Evolutionary conservation across 2,797 vertebrate genomes (phyloP), one percentile per base, ranked within the genome.

Genomic region (Hapalemur alaotrensis): DNA sequence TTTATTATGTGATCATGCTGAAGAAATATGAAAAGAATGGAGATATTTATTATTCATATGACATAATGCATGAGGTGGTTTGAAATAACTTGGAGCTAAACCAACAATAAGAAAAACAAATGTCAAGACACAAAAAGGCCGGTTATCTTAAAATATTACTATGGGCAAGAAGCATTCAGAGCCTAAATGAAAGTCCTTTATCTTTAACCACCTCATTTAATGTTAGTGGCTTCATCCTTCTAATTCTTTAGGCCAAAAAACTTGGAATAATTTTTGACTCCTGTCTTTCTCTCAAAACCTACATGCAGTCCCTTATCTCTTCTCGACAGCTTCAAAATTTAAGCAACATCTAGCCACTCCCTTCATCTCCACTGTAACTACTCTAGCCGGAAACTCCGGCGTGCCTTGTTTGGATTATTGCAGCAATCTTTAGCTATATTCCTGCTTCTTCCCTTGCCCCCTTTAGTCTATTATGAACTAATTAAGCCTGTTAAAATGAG

Each of bases 11-110:
- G 57, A 84, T 73, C 48, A 72, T 46, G 65, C 7, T n/a, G 8
- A 89, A 91, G 57, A 94, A 95, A 87, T 90, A 13, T 79, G n/a
- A 61, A 67, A 83, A 84, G n/a, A 84, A 59, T 35, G 22, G 22
- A 6, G 30, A 48, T 89, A 83, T 83, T 89, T 91, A 85, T 93
- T 89, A 95, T 93, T 95, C 86, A 76, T 81, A 69, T 84, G 59
- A 57, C 7, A 17, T 46, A 92, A 78, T 65, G 0, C 22, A 80
- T 63, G 41, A 86, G n/a, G 65, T 14, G 9, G 22, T 65, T 81
- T 91, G 63, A 43, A 70, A 61, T 86, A 57, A 75, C 28, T 30
- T 84, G 65, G 70, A 91, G 67, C 25, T 92, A 82, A 93, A 38
- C 32, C 10, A 95, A 81, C n/a, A 63, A 61, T 57, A 63, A 76